These are phyloP conservation scores for Tyrannus savana DNA, from an alignment of 2,113 vertebrate genomes.

Conservation along the genomic window DNA sequence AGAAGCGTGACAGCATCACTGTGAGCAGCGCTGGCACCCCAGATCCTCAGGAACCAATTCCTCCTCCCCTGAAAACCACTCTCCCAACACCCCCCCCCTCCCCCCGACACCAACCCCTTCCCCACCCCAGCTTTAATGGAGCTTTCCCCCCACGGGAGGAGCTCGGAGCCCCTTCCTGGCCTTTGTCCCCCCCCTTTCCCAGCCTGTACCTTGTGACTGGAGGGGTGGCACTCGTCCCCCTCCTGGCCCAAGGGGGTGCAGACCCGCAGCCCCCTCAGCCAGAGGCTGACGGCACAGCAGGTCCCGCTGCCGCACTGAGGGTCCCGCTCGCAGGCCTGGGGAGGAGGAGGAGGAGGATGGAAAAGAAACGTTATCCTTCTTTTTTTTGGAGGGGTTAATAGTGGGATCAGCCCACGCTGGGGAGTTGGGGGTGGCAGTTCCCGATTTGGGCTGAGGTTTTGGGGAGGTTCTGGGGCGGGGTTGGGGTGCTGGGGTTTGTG, in stretches of 20 bases:
- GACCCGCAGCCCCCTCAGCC: conserved; percentile 88
- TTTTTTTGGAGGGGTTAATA: fast-evolving
- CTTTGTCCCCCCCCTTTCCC: neutral
- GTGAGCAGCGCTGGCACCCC: neutral
- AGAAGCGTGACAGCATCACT: neutral
- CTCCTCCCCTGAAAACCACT: neutral
- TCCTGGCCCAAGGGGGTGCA: conserved; percentile 87
- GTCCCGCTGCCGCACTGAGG: conserved; percentile 82
- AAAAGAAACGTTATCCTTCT: no score
- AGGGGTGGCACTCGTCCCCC: conserved; percentile 89
- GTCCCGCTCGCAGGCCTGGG: conserved; percentile 87
- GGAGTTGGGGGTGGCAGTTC: neutral
- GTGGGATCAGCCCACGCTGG: neutral
- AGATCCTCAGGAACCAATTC: neutral
- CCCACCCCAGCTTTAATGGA: neutral
- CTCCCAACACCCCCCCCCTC: neutral
- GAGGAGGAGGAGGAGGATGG: neutral
- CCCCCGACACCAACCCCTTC: neutral
- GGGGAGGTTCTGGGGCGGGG: neutral
- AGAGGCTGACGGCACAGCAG: conserved; percentile 91
- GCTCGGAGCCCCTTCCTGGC: fast-evolving
- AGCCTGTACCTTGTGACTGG: conserved; percentile 85
- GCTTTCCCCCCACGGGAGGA: fast-evolving
- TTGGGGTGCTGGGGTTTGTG: no score
- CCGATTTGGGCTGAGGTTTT: neutral